A percentile compares a stretch with the other conserved stretches of the same genome.
phyloP scores from a whole-genome alignment of 2,888 invertebrate species.

The Caenorhabditis virilis region DNA sequence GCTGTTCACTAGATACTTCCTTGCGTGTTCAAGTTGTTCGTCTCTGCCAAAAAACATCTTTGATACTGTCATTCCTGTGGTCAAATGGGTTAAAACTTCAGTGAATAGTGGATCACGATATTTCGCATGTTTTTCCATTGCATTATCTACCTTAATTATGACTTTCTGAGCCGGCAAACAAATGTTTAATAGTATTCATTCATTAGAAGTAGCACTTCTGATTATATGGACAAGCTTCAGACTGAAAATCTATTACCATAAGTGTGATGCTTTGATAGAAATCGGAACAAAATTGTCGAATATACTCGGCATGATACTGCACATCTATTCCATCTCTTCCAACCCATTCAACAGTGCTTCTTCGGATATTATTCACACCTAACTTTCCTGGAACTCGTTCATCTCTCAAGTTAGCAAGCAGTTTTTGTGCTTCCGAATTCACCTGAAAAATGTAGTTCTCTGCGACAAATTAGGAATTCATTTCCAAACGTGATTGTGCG shows the following conservation, averaged over 20 bases:
- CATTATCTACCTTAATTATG: slow-evolving; percentile 57
- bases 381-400: slow-evolving; percentile 86
- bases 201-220: too few species aligned
- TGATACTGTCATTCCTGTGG: slow-evolving; percentile 39
- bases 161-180: too few species aligned
- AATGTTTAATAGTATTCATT: too few species aligned
- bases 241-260: too few species aligned
- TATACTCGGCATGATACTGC: slow-evolving; percentile 79
- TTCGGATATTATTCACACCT: slow-evolving; percentile 85
- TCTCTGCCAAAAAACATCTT: slow-evolving; percentile 84
- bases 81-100: slow-evolving; percentile 46
- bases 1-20: slow-evolving; percentile 80
- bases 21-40: slow-evolving; percentile 81
- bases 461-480: not conserved
- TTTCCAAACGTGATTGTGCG: slow-evolving; percentile 69
- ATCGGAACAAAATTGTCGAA: slow-evolving; percentile 60
- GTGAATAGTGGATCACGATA: slow-evolving; percentile 52
- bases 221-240: too few species aligned
- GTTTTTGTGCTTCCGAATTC: slow-evolving; percentile 88
- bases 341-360: slow-evolving; percentile 94
- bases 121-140: slow-evolving; percentile 61
- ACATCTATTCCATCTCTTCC: slow-evolving; percentile 89
- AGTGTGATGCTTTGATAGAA: slow-evolving; percentile 59
- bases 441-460: slow-evolving; percentile 75
- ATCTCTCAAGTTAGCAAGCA: slow-evolving; percentile 85